These are phyloP conservation scores for Grammomys dolichurus DNA, from an alignment of 2,113 vertebrate genomes.

Conservation along the genomic window DNA sequence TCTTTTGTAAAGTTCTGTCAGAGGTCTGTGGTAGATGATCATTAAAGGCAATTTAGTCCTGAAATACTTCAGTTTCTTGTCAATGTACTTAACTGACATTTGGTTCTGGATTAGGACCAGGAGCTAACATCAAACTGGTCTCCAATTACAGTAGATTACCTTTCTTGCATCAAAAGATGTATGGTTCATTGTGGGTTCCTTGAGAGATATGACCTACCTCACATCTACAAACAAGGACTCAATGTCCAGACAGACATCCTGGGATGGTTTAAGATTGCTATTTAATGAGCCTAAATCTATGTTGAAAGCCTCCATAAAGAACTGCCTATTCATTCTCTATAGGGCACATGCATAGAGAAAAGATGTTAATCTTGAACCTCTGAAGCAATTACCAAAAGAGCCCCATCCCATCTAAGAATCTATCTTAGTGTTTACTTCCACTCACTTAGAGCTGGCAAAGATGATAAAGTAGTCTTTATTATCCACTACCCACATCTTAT, in stretches of 20 bases:
- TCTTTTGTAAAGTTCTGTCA: conserved; percentile 42
- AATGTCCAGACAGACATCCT: conserved; percentile 36
- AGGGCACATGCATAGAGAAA: not conserved
- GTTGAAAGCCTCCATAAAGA: conserved; percentile 48
- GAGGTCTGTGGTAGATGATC: not conserved
- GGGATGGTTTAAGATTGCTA: not conserved
- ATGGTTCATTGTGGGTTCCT: not conserved
- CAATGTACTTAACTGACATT: not conserved
- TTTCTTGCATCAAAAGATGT: conserved; percentile 5
- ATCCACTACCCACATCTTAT: not conserved
- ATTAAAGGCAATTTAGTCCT: not conserved
- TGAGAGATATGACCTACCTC: not conserved
- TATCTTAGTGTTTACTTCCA: not conserved
- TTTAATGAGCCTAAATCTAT: not conserved
- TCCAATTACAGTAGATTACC: not conserved
- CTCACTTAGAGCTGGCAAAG: not conserved
- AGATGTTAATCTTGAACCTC: not conserved
- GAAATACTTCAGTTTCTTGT: conserved; percentile 36
- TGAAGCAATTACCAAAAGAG: conserved; percentile 35
- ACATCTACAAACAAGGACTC: conserved; percentile 15
- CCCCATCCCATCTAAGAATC: not conserved
- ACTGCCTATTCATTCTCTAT: not conserved
- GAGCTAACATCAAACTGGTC: not conserved
- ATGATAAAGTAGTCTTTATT: conserved; percentile 37
- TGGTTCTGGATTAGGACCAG: not conserved